Percentiles rank a stretch among this genome's conserved stretches.
These are phyloP conservation scores for Lepidocyrtinus sp. DNA, from an alignment of 2,888 invertebrate species.

Conservation along the genomic window DNA sequence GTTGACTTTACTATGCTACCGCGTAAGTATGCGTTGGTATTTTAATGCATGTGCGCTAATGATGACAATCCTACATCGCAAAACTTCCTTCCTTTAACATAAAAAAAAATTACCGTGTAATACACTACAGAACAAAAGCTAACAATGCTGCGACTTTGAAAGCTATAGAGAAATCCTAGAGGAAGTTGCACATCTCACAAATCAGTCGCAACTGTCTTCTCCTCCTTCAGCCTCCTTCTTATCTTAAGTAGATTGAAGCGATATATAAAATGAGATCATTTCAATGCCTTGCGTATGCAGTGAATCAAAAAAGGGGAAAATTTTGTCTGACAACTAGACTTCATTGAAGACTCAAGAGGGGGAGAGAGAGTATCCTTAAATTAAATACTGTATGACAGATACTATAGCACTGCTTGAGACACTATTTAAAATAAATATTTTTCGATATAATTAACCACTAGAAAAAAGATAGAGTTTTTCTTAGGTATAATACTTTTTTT, in stretches of 20 bases:
- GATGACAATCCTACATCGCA: too few species aligned
- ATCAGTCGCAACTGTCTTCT: constrained; percentile 49
- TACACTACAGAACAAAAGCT: background rate
- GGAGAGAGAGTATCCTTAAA: too few species aligned
- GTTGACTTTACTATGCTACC: too few species aligned
- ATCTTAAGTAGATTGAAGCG: constrained; percentile 35
- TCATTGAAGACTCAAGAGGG: background rate
- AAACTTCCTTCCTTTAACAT: constrained; percentile 12
- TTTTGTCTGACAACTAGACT: too few species aligned
- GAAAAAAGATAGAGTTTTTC: constrained; percentile 6
- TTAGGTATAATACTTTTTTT: background rate
- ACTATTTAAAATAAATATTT: constrained; percentile 51
- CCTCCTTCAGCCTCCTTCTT: constrained; percentile 30
- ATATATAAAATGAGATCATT: constrained; percentile 56
- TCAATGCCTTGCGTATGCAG: constrained; percentile 41
- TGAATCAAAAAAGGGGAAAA: constrained; percentile 17
- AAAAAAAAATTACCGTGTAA: background rate
- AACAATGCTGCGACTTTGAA: background rate
- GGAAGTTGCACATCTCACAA: constrained; percentile 50
- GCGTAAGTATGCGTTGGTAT: too few species aligned
- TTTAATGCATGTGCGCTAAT: too few species aligned
- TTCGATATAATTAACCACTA: constrained; percentile 54
- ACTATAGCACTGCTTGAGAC: background rate
- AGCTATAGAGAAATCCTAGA: background rate
- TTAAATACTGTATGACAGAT: background rate